phyloP scores from a whole-genome alignment of 1,140 invertebrate species.

The Drosophila sechellia region DNA sequence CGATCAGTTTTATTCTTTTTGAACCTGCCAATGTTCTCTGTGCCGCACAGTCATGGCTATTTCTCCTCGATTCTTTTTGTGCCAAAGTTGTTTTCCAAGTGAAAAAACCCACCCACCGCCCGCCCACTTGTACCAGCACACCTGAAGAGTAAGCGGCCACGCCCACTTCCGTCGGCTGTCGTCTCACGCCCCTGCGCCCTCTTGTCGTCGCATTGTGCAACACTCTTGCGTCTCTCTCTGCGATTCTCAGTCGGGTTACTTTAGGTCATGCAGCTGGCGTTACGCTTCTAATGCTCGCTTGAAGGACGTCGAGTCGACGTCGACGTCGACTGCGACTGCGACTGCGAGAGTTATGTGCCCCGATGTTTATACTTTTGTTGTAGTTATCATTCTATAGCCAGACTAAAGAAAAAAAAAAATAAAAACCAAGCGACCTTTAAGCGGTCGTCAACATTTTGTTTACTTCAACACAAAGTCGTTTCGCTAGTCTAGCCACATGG shows the following conservation, averaged over 20 bases:
- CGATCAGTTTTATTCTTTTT: no score
- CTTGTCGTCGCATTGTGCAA: constrained; percentile 52
- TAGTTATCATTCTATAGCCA: constrained; percentile 39
- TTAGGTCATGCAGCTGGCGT: constrained; percentile 74
- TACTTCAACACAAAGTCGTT: constrained; percentile 58
- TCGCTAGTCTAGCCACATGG: constrained; percentile 42
- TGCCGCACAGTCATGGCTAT: neutral
- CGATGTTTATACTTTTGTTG: constrained; percentile 36
- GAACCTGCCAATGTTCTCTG: neutral
- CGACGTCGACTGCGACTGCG: constrained; percentile 13
- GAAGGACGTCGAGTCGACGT: constrained; percentile 59
- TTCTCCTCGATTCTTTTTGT: constrained; percentile 10
- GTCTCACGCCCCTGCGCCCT: constrained; percentile 1
- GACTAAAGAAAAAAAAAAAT: constrained; percentile 13
- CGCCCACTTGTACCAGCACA: constrained; percentile 11
- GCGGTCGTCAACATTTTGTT: constrained; percentile 61
- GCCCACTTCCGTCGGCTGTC: constrained; percentile 40
- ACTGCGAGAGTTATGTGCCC: constrained; percentile 29
- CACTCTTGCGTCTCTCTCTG: constrained; percentile 39
- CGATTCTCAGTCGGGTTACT: constrained; percentile 66
- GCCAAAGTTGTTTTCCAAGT: constrained; percentile 8
- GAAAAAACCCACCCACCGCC: constrained; percentile 15
- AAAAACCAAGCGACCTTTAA: constrained; percentile 53
- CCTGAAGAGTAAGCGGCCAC: constrained; percentile 28
- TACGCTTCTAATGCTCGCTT: constrained; percentile 72